Conservation (phyloP, 1,140 invertebrate species). For the Lordiphosa collinella region DNA sequence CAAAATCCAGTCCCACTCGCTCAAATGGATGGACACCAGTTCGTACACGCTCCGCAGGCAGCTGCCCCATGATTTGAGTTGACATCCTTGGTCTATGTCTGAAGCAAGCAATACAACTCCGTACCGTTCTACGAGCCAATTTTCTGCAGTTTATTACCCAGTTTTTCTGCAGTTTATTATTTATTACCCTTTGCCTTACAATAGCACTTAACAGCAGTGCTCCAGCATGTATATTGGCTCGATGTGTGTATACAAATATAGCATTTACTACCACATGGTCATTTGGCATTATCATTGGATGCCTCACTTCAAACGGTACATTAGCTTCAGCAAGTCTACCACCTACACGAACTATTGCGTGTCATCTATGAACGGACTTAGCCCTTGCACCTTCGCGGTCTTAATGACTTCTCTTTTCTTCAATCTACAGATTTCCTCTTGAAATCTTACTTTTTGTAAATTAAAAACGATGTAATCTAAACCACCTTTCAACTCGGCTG, state of each 20-base stretch:
- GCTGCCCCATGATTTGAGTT: no score
- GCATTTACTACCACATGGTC: no score
- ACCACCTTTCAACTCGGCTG: conserved; percentile 2
- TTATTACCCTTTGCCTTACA: conserved; percentile 4
- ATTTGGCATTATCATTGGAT: no score
- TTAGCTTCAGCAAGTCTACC: conserved; percentile 4
- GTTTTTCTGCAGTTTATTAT: no score
- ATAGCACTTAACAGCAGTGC: neutral
- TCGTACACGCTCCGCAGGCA: neutral
- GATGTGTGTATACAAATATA: neutral
- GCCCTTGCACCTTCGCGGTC: conserved; percentile 4
- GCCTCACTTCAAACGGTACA: neutral
- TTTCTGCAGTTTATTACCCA: conserved; percentile 6
- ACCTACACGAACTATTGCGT: conserved; percentile 9
- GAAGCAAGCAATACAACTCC: conserved; percentile 6
- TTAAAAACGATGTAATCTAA: conserved; percentile 6
- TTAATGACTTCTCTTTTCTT: no score
- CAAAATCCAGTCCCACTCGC: conserved; percentile 4
- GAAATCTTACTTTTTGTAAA: neutral
- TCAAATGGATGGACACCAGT: neutral
- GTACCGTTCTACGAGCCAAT: neutral
- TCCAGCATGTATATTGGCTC: no score
- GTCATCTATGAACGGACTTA: conserved; percentile 2
- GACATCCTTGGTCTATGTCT: conserved; percentile 3
- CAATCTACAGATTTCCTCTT: neutral